A percentile compares a stretch with the other conserved stretches of the same genome.
phyloP scores from a whole-genome alignment of 2,888 invertebrate species.

The Dorcus parallelipipedus region DNA sequence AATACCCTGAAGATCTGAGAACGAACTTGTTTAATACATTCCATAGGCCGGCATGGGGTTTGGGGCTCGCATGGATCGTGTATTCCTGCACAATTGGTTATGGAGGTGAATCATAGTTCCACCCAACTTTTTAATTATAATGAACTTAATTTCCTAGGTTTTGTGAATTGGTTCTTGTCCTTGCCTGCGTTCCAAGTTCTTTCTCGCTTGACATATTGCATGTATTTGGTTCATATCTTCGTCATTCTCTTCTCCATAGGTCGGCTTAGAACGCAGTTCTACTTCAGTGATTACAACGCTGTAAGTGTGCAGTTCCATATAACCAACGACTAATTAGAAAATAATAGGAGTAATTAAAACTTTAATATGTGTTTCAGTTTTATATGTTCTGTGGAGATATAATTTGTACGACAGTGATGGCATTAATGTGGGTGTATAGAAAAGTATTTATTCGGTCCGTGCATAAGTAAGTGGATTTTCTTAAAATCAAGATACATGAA shows the following conservation, averaged over 20 bases:
- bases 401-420: constrained; percentile 41
- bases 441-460: constrained; percentile 33
- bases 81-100: too few relatives aligned
- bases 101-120: background rate
- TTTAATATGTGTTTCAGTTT: constrained; percentile 33
- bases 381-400: constrained; percentile 50
- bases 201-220: background rate
- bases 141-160: constrained; percentile 6
- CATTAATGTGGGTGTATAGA: constrained; percentile 49
- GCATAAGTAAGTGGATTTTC: background rate
- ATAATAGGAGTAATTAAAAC: too few relatives aligned
- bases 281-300: constrained; percentile 31
- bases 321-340: too few relatives aligned
- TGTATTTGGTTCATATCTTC: background rate
- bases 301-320: constrained; percentile 25
- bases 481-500: background rate
- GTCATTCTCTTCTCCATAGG: constrained; percentile 15
- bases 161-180: background rate
- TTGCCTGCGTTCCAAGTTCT: background rate
- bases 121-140: background rate
- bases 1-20: constrained; percentile 1
- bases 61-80: too few relatives aligned
- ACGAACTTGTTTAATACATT: constrained; percentile 16
- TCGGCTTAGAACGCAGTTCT: constrained; percentile 25
- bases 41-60: constrained; percentile 13